Evolutionary conservation across 2,888 invertebrate genomes (phyloP).

Genomic region (Synanthedon formicaeformis): DNA sequence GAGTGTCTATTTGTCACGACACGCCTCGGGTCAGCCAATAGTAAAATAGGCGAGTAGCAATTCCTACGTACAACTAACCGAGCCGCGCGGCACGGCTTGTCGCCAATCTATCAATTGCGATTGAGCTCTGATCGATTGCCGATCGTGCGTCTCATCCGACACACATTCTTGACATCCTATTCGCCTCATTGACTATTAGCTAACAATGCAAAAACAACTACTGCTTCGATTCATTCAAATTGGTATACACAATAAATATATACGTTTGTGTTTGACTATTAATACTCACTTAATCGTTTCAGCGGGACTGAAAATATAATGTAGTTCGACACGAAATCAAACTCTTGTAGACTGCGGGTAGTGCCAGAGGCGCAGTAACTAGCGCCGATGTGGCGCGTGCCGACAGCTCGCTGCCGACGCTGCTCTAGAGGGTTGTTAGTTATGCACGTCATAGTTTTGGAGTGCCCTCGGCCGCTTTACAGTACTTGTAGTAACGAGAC

Average conservation of each 20-base stretch:
- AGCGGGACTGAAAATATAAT: too few relatives aligned
- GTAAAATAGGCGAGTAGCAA: conserved; percentile 39
- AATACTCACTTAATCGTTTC: too few relatives aligned
- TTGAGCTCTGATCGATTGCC: conserved; percentile 59
- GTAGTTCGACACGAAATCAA: neutral
- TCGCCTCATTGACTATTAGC: conserved; percentile 22
- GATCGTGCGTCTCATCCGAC: conserved; percentile 32
- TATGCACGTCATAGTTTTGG: conserved; percentile 54
- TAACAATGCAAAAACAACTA: neutral
- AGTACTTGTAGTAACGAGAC: conserved; percentile 53
- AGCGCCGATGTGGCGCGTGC: conserved; percentile 38
- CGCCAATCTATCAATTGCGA: conserved; percentile 59
- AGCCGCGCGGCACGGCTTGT: conserved; percentile 38
- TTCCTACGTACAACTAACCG: conserved; percentile 34
- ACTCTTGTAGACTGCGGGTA: conserved; percentile 5
- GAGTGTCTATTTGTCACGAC: conserved; percentile 53
- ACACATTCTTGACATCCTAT: conserved; percentile 34
- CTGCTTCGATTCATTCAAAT: too few relatives aligned
- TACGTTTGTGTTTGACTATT: too few relatives aligned
- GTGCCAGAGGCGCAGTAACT: conserved; percentile 21
- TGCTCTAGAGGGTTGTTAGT: conserved; percentile 54
- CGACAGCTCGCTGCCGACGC: conserved; percentile 28
- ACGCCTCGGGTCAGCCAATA: conserved; percentile 47
- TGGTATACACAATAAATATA: too few relatives aligned
- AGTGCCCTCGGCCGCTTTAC: conserved; percentile 53